Evolutionary conservation across 2,888 invertebrate species (phyloP).

Genomic region (Trissoscelio sp.): DNA sequence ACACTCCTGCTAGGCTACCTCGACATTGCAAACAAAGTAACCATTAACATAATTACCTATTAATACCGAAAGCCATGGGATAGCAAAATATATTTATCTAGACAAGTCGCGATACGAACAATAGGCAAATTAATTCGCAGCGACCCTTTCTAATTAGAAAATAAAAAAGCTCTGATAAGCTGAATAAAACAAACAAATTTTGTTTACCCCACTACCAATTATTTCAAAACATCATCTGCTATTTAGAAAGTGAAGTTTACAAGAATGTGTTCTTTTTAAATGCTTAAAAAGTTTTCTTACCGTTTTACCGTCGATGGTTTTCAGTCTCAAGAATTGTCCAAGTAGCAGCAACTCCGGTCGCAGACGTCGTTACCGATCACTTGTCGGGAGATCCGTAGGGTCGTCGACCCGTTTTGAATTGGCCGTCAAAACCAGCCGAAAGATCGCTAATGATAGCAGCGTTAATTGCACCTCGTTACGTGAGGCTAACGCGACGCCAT

Average conservation of each 20-base stretch:
- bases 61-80: conserved; percentile 33
- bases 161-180: too few species aligned
- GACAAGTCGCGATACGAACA: conserved; percentile 8
- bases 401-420: conserved; percentile 31
- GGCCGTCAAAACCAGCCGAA: conserved; percentile 38
- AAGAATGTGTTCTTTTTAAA: too few species aligned
- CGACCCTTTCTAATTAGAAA: too few species aligned
- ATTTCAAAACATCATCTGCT: too few species aligned
- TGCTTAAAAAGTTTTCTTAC: too few species aligned
- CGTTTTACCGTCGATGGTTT: background rate
- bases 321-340: too few species aligned
- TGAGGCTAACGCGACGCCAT: conserved; percentile 47
- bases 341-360: too few species aligned
- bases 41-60: conserved; percentile 46
- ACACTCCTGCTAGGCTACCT: background rate
- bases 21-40: conserved; percentile 28
- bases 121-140: conserved; percentile 10
- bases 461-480: conserved; percentile 64
- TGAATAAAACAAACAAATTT: too few species aligned
- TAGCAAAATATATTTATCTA: too few species aligned
- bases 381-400: conserved; percentile 1
- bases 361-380: too few species aligned
- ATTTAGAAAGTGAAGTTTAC: too few species aligned
- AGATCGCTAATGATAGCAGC: conserved; percentile 60
- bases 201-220: too few species aligned